phyloP scores from a whole-genome alignment of 2,113 vertebrate genomes.

The Onychorhynchus coronatus region DNA sequence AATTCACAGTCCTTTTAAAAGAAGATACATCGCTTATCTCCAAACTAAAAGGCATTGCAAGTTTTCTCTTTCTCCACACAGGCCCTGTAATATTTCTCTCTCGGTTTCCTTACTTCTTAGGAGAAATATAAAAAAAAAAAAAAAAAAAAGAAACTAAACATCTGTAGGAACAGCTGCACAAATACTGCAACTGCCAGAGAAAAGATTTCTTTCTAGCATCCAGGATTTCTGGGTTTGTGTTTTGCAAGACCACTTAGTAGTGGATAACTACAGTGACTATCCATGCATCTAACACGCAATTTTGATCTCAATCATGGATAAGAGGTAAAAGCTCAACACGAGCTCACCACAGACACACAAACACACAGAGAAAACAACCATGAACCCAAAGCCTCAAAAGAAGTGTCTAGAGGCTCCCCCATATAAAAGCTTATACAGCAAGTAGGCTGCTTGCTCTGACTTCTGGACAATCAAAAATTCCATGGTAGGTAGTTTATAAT shows the following conservation, averaged over 20 bases:
- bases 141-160: neutral
- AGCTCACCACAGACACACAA: neutral
- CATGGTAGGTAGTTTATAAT: neutral
- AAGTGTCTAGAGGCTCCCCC: neutral
- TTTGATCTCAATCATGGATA: neutral
- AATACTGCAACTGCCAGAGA: slow-evolving; percentile 25
- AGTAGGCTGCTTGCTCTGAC: neutral
- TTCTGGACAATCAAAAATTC: neutral
- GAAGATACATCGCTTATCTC: neutral
- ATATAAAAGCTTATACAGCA: neutral
- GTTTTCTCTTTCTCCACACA: neutral
- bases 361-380: neutral
- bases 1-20: neutral
- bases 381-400: neutral
- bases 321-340: neutral
- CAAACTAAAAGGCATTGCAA: neutral
- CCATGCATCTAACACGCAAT: neutral
- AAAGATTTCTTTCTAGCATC: neutral
- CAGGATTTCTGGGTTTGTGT: neutral
- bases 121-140: neutral
- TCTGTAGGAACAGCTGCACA: slow-evolving; percentile 51
- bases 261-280: neutral
- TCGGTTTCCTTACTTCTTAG: neutral
- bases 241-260: neutral
- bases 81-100: neutral